Percentiles rank a stretch among this genome's conserved stretches.
Conservation (phyloP, 2,113 vertebrate species). For the Oncorhynchus mykiss region DNA sequence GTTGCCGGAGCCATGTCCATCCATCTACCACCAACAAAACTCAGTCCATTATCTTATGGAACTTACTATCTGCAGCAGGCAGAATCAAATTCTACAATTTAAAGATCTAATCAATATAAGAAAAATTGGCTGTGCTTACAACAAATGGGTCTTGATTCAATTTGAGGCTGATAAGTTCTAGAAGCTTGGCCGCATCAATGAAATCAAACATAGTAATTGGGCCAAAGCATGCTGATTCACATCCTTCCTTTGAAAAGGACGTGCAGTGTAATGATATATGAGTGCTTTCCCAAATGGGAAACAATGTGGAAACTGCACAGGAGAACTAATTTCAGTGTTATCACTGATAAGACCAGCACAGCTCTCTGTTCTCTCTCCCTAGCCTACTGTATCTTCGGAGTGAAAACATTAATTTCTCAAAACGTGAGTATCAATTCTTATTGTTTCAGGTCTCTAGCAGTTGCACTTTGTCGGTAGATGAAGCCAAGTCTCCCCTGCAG, state of each 20-base stretch:
- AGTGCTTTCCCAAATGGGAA: neutral
- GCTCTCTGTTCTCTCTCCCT: slow-evolving; percentile 1
- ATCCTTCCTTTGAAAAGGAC: neutral
- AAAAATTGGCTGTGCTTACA: neutral
- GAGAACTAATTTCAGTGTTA: too few relatives aligned
- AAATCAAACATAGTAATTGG: slow-evolving; percentile 40
- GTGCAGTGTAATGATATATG: neutral
- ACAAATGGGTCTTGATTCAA: slow-evolving; percentile 38
- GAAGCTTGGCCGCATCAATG: slow-evolving; percentile 30
- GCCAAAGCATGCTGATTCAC: slow-evolving; percentile 27
- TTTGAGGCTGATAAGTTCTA: slow-evolving; percentile 40
- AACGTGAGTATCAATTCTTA: too few relatives aligned
- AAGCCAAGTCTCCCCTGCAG: neutral
- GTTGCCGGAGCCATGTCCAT: neutral
- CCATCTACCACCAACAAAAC: neutral
- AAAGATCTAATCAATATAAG: slow-evolving; percentile 36
- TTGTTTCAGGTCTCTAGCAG: neutral
- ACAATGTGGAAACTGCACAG: too few relatives aligned
- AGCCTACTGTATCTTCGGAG: neutral
- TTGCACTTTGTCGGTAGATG: neutral
- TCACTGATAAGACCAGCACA: neutral
- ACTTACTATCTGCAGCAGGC: neutral
- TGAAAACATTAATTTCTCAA: neutral
- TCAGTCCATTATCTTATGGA: neutral
- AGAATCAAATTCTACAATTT: slow-evolving; percentile 35